Evolutionary conservation across 2,888 invertebrate species (phyloP).

Genomic region (Lagria hirta): DNA sequence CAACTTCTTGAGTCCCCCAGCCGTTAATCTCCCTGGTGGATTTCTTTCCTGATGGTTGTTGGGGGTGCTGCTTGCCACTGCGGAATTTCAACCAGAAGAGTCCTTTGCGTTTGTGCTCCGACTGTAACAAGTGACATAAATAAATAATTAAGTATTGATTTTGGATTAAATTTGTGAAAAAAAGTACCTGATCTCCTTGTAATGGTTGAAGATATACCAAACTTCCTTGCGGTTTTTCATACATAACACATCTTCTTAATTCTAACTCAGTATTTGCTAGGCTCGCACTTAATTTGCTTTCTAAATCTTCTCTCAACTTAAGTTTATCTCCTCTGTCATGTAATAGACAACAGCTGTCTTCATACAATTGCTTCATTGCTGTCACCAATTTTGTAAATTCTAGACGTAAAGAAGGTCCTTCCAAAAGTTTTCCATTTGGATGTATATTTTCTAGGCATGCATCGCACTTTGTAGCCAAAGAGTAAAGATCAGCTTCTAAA

Average conservation of each 20-base stretch:
- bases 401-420: slow-evolving; percentile 69
- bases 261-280: slow-evolving; percentile 72
- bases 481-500: slow-evolving; percentile 73
- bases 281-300: slow-evolving; percentile 67
- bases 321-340: slow-evolving; percentile 68
- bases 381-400: slow-evolving; percentile 76
- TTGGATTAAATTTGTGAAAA: neutral
- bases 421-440: slow-evolving; percentile 78
- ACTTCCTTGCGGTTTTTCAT: slow-evolving; percentile 58
- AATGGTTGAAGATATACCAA: slow-evolving; percentile 61
- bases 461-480: slow-evolving; percentile 72
- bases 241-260: slow-evolving; percentile 67
- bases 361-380: slow-evolving; percentile 66
- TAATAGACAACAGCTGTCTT: slow-evolving; percentile 70
- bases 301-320: slow-evolving; percentile 66
- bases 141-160: slow-evolving; percentile 3
- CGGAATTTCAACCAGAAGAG: slow-evolving; percentile 71
- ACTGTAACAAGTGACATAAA: too few species aligned
- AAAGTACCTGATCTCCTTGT: slow-evolving; percentile 56
- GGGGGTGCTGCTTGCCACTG: slow-evolving; percentile 53
- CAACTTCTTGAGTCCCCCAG: slow-evolving; percentile 91
- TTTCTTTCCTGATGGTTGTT: slow-evolving; percentile 55
- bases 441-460: slow-evolving; percentile 72
- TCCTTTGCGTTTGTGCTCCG: slow-evolving; percentile 61
- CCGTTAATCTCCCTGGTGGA: slow-evolving; percentile 58